Conservation (phyloP, 2,113 vertebrate genomes). For the Hucho hucho region DNA sequence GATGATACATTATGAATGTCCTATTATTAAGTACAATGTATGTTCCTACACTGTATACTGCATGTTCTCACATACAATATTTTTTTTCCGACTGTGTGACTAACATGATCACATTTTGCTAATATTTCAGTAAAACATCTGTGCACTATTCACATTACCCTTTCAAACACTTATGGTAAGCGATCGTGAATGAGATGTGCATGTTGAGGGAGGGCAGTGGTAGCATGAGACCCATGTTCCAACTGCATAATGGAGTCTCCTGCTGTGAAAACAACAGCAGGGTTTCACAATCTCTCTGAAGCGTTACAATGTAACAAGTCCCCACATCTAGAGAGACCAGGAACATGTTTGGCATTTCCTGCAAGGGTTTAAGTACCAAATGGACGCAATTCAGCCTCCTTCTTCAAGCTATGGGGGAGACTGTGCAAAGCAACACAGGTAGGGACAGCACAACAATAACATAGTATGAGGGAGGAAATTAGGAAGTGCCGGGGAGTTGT, state of each 20-base stretch:
- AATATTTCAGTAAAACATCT: too few species aligned
- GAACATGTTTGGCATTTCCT: neutral
- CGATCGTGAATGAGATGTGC: neutral
- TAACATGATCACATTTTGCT: too few species aligned
- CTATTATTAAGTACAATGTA: too few species aligned
- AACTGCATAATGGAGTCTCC: neutral
- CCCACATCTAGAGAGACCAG: neutral
- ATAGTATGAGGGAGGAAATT: conserved; percentile 31
- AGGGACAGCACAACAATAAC: too few species aligned
- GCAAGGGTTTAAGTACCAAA: neutral
- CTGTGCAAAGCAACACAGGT: conserved; percentile 39
- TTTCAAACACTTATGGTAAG: neutral
- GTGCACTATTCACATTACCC: too few species aligned
- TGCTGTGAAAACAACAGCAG: neutral
- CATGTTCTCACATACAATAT: too few species aligned
- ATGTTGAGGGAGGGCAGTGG: neutral
- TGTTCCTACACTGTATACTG: too few species aligned
- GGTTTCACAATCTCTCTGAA: neutral
- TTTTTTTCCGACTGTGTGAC: too few species aligned
- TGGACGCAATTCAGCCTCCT: conserved; percentile 20
- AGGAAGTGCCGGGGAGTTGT: neutral
- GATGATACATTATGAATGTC: too few species aligned
- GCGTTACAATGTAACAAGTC: neutral
- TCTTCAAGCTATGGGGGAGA: conserved; percentile 26
- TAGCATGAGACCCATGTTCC: neutral